Percentiles rank a stretch among this genome's conserved stretches.
phyloP scores from a whole-genome alignment of 2,888 invertebrate genomes.

The Xestobium rufovillosum region DNA sequence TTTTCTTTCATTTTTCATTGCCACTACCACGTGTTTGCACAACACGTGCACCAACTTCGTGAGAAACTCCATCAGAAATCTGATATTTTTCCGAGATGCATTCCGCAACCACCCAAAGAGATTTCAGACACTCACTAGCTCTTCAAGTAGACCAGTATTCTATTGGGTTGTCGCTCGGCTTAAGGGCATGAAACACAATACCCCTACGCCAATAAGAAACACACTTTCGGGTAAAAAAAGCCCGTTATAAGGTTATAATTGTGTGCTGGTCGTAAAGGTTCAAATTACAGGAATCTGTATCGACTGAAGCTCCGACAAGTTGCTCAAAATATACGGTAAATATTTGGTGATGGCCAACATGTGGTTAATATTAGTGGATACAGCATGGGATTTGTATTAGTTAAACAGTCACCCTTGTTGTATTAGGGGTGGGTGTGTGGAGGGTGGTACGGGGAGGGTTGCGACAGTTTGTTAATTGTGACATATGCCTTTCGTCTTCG shows the following conservation, averaged over 20 bases:
- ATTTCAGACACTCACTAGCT: background rate
- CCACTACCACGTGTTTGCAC: constrained; percentile 21
- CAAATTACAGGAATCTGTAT: too few relatives aligned
- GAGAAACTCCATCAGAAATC: constrained; percentile 27
- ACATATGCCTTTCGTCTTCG: constrained; percentile 4
- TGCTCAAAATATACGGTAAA: constrained; percentile 27
- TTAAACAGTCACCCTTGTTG: constrained; percentile 23
- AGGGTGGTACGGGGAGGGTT: constrained; percentile 26
- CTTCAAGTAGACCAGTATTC: constrained; percentile 11
- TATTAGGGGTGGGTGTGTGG: constrained; percentile 27
- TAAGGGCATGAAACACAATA: constrained; percentile 25
- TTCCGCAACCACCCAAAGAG: constrained; percentile 9
- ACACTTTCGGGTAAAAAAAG: constrained; percentile 26
- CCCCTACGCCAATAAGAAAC: constrained; percentile 26
- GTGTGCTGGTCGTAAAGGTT: too few relatives aligned
- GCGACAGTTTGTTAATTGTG: constrained; percentile 28
- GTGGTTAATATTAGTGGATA: constrained; percentile 37
- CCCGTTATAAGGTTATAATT: constrained; percentile 12
- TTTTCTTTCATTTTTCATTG: constrained; percentile 1
- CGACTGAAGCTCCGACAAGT: too few relatives aligned
- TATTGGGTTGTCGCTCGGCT: constrained; percentile 12
- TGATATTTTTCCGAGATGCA: constrained; percentile 24
- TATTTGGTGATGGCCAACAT: constrained; percentile 33
- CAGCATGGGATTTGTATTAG: constrained; percentile 36
- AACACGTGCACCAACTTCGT: constrained; percentile 28